Evolutionary conservation across 2,888 invertebrate genomes (phyloP), one percentile per base, ranked within the genome.

Genomic region (Netelia inedita): DNA sequence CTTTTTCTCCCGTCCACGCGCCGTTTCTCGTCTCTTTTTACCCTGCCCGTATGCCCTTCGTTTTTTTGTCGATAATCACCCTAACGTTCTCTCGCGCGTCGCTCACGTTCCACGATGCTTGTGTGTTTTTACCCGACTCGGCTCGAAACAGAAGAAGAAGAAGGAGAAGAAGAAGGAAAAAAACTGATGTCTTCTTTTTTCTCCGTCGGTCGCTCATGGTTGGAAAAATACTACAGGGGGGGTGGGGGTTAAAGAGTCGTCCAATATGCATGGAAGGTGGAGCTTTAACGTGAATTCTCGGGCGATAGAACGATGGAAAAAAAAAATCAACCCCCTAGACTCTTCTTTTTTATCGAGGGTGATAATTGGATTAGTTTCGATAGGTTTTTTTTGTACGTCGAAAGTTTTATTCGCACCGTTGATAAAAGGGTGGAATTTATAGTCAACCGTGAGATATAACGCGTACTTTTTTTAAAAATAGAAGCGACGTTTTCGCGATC

Each of bases 41-140:
- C 53, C 61, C 71, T 43, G 6, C 68, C 59, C 19, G 23, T 21
- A 50, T 80, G n/a, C 71, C 53, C 61, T 76, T 53, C 53, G 50
- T 71, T 79, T 79, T 35, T 43, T 75, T 76, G 68, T 66, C 78
- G 72, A 81, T 83, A 75, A 75, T 78, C 76, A 73, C 76, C 66
- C 55, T 28, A 63, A 71, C 75, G 57, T 50, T 61, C 28, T 69
- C 75, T 79, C 65, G 23, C 28, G 35, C 46, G 41, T 78, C 73
- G 28, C 61, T 73, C 57, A 71, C 68, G 35, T 16, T 19, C 14
- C 41, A 46, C 46, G 21, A 74, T 76, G 43, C 61, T 55, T 11
- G 10, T 11, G 10, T 9, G 43, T 69, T 43, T 53, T 72, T 46
- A 43, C 28, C 28, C 19, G 41, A 11, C n/a, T 21, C 57, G 57